Evolutionary conservation across 1,140 invertebrate species (phyloP).

Genomic region (Drosophila ironensis): DNA sequence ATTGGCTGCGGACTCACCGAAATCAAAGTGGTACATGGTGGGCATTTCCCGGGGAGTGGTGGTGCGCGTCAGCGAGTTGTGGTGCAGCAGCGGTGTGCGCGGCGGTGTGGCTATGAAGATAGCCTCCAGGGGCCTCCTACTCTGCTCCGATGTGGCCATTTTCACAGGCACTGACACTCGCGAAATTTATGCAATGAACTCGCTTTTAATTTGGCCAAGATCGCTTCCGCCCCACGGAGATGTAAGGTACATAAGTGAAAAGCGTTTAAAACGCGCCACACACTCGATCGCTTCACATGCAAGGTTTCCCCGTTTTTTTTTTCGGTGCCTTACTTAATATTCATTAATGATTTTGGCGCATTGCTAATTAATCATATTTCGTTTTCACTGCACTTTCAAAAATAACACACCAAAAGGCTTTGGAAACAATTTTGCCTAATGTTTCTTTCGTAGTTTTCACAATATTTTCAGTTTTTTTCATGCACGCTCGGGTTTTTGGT

Average conservation of each 20-base stretch:
- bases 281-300: constrained; percentile 50
- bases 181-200: constrained; percentile 71
- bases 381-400: constrained; percentile 79
- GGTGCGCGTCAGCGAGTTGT: constrained; percentile 55
- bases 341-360: constrained; percentile 60
- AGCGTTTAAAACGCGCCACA: constrained; percentile 55
- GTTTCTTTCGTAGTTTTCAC: constrained; percentile 59
- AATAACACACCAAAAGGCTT: constrained; percentile 37
- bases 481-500: constrained; percentile 47
- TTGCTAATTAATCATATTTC: constrained; percentile 80
- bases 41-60: constrained; percentile 68
- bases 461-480: constrained; percentile 40
- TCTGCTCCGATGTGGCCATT: constrained; percentile 52
- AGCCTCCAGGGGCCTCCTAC: constrained; percentile 48
- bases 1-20: constrained; percentile 41
- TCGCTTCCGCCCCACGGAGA: background rate
- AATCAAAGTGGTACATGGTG: constrained; percentile 73
- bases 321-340: constrained; percentile 41
- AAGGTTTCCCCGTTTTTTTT: constrained; percentile 30
- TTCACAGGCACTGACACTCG: constrained; percentile 29
- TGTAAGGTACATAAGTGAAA: constrained; percentile 40
- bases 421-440: constrained; percentile 67
- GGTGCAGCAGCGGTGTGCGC: constrained; percentile 30
- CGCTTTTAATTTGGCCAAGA: constrained; percentile 27
- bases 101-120: constrained; percentile 68